Evolutionary conservation across 2,888 invertebrate genomes (phyloP).

Genomic region (Melanchra persicariae): DNA sequence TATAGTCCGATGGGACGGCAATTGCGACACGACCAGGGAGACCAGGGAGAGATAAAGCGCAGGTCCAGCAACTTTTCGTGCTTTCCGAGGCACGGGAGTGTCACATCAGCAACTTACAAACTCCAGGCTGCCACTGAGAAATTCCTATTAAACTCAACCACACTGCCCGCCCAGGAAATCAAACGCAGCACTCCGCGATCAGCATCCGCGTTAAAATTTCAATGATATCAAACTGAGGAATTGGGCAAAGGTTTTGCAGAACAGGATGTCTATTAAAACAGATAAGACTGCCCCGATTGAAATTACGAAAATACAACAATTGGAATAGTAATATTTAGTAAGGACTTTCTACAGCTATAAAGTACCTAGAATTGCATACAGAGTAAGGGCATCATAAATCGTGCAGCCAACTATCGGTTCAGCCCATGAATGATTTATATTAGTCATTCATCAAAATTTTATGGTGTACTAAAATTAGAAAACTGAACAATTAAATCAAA

Average conservation of each 20-base stretch:
- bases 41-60: too few relatives aligned
- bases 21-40: too few relatives aligned
- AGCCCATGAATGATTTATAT: constrained; percentile 10
- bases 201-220: background rate
- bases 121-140: background rate
- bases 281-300: too few relatives aligned
- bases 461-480: constrained; percentile 22
- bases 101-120: background rate
- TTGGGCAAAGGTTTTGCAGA: background rate
- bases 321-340: background rate
- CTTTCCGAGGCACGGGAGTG: background rate
- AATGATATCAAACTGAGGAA: background rate
- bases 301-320: background rate
- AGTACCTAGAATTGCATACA: background rate
- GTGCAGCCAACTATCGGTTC: background rate
- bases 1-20: too few relatives aligned
- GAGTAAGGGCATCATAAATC: background rate
- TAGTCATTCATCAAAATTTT: constrained; percentile 1
- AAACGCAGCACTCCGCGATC: background rate
- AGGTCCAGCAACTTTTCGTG: background rate
- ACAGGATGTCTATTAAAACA: background rate
- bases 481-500: constrained; percentile 28
- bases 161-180: background rate
- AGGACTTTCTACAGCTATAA: constrained; percentile 17
- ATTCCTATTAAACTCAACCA: background rate